A percentile compares a stretch with the other conserved stretches of the same genome.
Conservation (phyloP, 2,113 vertebrate genomes). For the Pimephales promelas region DNA sequence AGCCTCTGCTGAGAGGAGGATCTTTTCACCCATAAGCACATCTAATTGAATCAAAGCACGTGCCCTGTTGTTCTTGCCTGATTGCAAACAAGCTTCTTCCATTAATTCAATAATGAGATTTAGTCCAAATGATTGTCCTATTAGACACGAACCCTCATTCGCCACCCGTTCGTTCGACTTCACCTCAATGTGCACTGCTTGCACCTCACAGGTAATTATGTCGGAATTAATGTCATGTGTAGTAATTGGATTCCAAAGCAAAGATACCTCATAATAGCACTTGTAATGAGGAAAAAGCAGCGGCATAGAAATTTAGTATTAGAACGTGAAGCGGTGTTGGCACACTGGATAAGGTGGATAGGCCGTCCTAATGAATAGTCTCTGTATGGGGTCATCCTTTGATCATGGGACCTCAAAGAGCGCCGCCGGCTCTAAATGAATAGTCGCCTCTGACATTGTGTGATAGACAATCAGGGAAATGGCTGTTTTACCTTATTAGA, state of each 20-base stretch:
- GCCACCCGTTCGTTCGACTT: conserved; percentile 68
- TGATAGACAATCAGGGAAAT: conserved; percentile 24
- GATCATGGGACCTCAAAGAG: conserved; percentile 41
- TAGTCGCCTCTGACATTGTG: conserved; percentile 25
- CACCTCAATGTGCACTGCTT: conserved; percentile 60
- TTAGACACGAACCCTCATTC: conserved; percentile 61
- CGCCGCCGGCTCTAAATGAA: conserved; percentile 22
- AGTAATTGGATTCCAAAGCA: conserved; percentile 72
- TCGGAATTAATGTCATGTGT: conserved; percentile 71
- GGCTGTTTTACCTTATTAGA: conserved; percentile 36
- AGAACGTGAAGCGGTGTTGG: conserved; percentile 55
- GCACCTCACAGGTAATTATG: conserved; percentile 72
- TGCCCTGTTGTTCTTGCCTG: conserved; percentile 61
- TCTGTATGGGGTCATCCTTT: conserved; percentile 44
- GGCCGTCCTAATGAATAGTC: conserved; percentile 39
- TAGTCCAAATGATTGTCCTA: conserved; percentile 74
- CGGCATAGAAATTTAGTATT: conserved; percentile 60
- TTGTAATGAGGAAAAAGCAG: conserved; percentile 57
- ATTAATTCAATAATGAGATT: conserved; percentile 70
- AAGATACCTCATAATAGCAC: conserved; percentile 69
- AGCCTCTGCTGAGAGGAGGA: conserved; percentile 35
- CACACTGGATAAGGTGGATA: conserved; percentile 39
- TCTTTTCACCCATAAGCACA: conserved; percentile 50
- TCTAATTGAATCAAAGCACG: conserved; percentile 66
- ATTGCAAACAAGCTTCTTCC: conserved; percentile 62